Evolutionary conservation across 1,140 invertebrate genomes (phyloP).

Genomic region (Trigoniulus corallinus): DNA sequence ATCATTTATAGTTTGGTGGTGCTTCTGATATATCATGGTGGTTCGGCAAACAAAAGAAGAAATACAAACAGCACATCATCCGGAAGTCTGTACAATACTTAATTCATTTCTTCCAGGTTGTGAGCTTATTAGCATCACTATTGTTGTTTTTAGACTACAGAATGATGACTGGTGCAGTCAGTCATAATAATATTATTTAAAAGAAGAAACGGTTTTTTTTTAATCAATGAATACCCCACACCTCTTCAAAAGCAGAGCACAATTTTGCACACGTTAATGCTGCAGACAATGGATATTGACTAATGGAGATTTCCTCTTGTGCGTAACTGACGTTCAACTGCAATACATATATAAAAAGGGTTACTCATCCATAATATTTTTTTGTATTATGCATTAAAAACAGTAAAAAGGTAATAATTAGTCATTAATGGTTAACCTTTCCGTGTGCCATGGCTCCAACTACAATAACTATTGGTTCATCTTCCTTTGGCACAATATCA

Average conservation of each 20-base stretch:
- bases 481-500: conserved; percentile 59
- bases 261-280: conserved; percentile 92
- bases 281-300: conserved; percentile 88
- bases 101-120: too few species aligned
- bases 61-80: too few species aligned
- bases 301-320: conserved; percentile 80
- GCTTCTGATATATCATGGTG: too few species aligned
- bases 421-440: conserved; percentile 34
- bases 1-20: too few species aligned
- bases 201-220: too few species aligned
- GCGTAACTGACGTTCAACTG: conserved; percentile 74
- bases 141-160: too few species aligned
- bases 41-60: too few species aligned
- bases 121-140: too few species aligned
- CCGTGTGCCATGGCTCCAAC: conserved; percentile 97
- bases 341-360: conserved; percentile 9
- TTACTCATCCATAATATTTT: not conserved
- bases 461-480: conserved; percentile 74
- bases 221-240: conserved; percentile 62
- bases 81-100: too few species aligned
- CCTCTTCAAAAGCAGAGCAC: conserved; percentile 93
- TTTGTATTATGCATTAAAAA: not conserved
- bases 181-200: too few species aligned
- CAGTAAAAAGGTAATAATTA: not conserved
- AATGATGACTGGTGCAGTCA: too few species aligned